phyloP scores from a whole-genome alignment of 2,888 invertebrate species.

The Cataglyphis livida region DNA sequence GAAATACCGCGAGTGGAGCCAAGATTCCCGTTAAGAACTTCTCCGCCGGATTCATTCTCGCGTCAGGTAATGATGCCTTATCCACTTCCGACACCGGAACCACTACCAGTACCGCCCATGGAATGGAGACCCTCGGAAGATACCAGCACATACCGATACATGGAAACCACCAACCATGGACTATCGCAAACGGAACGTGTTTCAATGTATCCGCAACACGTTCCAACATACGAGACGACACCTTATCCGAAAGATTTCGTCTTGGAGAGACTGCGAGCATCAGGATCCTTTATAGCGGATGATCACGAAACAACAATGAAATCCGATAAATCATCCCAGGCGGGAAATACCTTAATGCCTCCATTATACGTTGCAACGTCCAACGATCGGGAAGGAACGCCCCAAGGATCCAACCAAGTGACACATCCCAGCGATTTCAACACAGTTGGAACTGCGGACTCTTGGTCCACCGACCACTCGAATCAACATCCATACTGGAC shows the following conservation, averaged over 20 bases:
- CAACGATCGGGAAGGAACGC: not conserved
- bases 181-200: not conserved
- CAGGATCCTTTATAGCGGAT: not conserved
- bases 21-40: not conserved
- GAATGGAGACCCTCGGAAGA: not conserved
- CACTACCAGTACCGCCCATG: not conserved
- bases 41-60: conserved; percentile 16
- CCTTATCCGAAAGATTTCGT: not conserved
- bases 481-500: conserved; percentile 11
- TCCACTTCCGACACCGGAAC: not conserved
- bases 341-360: not conserved
- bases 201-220: not conserved
- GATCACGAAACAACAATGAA: not conserved
- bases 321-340: not conserved
- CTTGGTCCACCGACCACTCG: not conserved
- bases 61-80: conserved; percentile 8
- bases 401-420: not conserved
- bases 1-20: conserved; percentile 19
- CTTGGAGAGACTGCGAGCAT: not conserved
- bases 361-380: not conserved
- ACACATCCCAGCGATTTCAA: not conserved
- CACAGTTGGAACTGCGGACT: not conserved
- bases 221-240: not conserved
- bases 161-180: not conserved
- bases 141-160: not conserved